phyloP scores from a whole-genome alignment of 2,113 vertebrate species.

The Conger conger region DNA sequence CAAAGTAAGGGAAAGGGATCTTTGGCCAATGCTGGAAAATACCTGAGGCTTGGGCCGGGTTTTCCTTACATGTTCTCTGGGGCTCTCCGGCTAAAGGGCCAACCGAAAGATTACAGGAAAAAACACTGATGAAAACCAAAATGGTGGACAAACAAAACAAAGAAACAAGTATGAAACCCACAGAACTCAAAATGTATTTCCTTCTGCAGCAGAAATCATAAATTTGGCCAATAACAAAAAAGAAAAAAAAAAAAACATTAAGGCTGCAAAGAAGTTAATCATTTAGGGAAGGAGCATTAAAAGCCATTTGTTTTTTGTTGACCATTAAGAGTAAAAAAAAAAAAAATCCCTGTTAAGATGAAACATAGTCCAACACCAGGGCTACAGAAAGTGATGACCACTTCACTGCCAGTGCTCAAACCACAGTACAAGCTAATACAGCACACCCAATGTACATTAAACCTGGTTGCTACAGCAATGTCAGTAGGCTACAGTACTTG shows the following conservation, averaged over 20 bases:
- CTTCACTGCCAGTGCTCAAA: too few relatives aligned
- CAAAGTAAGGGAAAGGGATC: background rate
- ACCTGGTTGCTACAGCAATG: too few relatives aligned
- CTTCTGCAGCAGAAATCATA: background rate
- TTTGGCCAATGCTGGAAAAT: slow-evolving; percentile 61
- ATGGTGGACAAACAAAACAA: background rate
- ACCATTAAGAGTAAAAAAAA: background rate
- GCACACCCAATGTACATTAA: too few relatives aligned
- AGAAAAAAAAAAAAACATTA: background rate
- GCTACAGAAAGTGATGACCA: too few relatives aligned
- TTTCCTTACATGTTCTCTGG: slow-evolving; percentile 83
- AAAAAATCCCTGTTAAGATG: background rate
- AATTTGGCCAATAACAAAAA: background rate
- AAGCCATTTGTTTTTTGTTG: background rate
- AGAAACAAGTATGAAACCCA: background rate
- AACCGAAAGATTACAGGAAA: slow-evolving; percentile 43
- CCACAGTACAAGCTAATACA: too few relatives aligned
- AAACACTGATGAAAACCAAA: background rate
- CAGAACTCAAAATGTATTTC: background rate
- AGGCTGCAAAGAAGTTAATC: slow-evolving; percentile 5
- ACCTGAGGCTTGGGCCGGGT: slow-evolving; percentile 79
- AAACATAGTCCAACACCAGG: too few relatives aligned
- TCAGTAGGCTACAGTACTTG: background rate
- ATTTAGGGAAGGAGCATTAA: background rate
- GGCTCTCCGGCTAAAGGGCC: slow-evolving; percentile 86